These are phyloP conservation scores for Heliconius erato DNA, from an alignment of 2,888 invertebrate genomes.

Conservation along the genomic window DNA sequence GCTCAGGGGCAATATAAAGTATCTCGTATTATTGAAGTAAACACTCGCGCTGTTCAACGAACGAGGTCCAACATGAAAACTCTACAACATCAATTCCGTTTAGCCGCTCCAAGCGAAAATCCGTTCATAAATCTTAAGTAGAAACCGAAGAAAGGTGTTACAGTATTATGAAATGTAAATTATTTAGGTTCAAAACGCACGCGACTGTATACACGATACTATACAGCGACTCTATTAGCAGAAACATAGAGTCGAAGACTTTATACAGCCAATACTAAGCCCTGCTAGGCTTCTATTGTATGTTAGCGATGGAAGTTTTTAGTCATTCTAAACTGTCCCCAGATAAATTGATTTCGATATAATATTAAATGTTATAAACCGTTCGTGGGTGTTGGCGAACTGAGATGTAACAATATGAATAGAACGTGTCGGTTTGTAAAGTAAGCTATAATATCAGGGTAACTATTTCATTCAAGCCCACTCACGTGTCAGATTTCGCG, in stretches of 20 bases:
- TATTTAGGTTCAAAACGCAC: conserved; percentile 45
- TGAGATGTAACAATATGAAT: conserved; percentile 40
- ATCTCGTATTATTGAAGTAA: conserved; percentile 30
- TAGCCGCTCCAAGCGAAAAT: conserved; percentile 36
- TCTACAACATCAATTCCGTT: conserved; percentile 35
- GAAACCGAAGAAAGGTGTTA: conserved; percentile 48
- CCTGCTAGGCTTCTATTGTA: conserved; percentile 51
- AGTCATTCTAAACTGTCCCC: conserved; percentile 42
- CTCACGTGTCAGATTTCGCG: conserved; percentile 30
- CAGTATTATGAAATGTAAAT: conserved; percentile 48
- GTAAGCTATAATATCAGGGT: conserved; percentile 35
- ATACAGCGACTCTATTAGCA: background rate
- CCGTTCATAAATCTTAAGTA: conserved; percentile 45
- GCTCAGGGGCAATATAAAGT: conserved; percentile 4
- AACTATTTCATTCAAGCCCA: conserved; percentile 34
- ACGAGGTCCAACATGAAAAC: conserved; percentile 29
- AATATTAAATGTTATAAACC: conserved; percentile 40
- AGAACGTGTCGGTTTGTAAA: conserved; percentile 31
- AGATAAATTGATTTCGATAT: conserved; percentile 49
- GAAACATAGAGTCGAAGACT: conserved; percentile 2
- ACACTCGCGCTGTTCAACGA: conserved; percentile 21
- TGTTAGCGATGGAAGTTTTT: conserved; percentile 50
- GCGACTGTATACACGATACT: conserved; percentile 29
- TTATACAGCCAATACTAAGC: conserved; percentile 36
- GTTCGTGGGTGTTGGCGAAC: conserved; percentile 39